Conservation (phyloP, 2,888 invertebrate genomes). For the Pollenia griseotomentosa region DNA sequence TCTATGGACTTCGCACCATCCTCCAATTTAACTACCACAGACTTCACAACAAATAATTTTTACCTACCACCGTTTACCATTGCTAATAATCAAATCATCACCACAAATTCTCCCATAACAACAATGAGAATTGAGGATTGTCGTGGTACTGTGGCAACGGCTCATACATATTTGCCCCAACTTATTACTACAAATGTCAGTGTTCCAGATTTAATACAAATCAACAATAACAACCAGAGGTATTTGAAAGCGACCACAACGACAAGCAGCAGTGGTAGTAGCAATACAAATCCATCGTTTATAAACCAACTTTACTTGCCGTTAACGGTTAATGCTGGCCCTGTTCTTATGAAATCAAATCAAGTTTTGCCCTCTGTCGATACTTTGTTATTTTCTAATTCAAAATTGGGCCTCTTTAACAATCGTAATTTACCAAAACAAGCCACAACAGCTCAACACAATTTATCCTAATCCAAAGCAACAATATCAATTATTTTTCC, state of each 20-base stretch:
- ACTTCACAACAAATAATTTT: constrained; percentile 61
- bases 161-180: constrained; percentile 58
- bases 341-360: constrained; percentile 78
- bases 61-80: constrained; percentile 63
- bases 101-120: constrained; percentile 55
- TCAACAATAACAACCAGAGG: constrained; percentile 75
- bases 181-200: constrained; percentile 60
- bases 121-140: constrained; percentile 62
- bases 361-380: constrained; percentile 83
- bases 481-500: constrained; percentile 42
- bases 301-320: constrained; percentile 76
- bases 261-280: constrained; percentile 47
- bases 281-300: constrained; percentile 69
- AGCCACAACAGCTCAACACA: constrained; percentile 71
- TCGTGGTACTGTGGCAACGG: constrained; percentile 47
- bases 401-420: constrained; percentile 62
- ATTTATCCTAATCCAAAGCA: constrained; percentile 73
- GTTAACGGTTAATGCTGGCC: constrained; percentile 77
- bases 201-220: constrained; percentile 72
- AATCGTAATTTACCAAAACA: constrained; percentile 71
- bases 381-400: constrained; percentile 79
- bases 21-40: constrained; percentile 48
- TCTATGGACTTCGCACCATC: constrained; percentile 79
- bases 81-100: constrained; percentile 54
- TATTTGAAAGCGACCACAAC: constrained; percentile 67